Percentiles rank a stretch among this genome's conserved stretches.
Conservation (phyloP, 2,113 vertebrate species). For the Ophiodon elongatus region DNA sequence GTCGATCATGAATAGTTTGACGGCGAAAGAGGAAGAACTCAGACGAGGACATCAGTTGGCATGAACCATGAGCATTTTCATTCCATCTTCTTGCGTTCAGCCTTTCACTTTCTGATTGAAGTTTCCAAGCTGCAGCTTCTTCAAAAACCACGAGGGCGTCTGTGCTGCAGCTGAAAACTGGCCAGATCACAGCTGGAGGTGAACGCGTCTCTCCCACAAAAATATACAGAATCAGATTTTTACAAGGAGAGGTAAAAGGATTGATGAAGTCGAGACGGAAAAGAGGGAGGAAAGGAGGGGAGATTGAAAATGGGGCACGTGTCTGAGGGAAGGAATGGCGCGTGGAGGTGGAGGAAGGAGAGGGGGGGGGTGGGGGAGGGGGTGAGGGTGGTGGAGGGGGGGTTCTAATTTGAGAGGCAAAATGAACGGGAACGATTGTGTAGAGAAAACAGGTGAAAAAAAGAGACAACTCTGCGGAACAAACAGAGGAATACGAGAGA, state of each 20-base stretch:
- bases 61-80: neutral
- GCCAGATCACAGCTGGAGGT: conserved; percentile 63
- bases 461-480: neutral
- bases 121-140: conserved; percentile 13
- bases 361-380: neutral
- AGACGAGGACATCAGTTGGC: neutral
- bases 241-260: conserved; percentile 24
- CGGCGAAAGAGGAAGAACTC: neutral
- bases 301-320: neutral
- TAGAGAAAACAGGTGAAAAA: conserved; percentile 37
- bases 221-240: conserved; percentile 28
- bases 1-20: neutral
- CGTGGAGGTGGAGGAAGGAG: neutral
- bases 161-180: conserved; percentile 43
- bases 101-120: neutral
- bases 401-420: conserved; percentile 50
- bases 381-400: neutral
- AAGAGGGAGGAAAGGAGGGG: neutral
- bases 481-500: conserved; percentile 12
- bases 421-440: conserved; percentile 5
- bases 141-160: neutral
- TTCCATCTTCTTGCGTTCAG: neutral
- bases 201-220: conserved; percentile 14
- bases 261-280: neutral
- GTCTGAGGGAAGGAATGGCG: neutral